Base-by-base conservation (phyloP, 2,797 vertebrate genomes). In the Lagocephalus sceleratus region DNA sequence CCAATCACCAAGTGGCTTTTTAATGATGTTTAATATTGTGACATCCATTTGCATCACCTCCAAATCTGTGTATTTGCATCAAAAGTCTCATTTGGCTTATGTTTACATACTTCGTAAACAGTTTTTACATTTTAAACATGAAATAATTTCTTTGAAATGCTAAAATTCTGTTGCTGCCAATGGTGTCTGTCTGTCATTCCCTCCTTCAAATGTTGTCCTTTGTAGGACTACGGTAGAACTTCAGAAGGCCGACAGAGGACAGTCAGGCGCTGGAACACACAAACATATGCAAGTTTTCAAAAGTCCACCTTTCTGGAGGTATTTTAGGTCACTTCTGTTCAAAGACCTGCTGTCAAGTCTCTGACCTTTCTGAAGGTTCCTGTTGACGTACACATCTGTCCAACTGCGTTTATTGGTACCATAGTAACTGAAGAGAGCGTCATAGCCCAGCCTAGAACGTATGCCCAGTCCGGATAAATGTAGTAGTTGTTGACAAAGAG, bases 341-440 rank as follows among this genome's bases (percentile, higher is more conserved):
- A n/a, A 42, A 8, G 6, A 16, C 16, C 38, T 12, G 12, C 6
- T 19, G 2, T 7, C 7, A 19, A 42, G 40, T 1, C 17, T 5
- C 44, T 45, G 12, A 46, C 44, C 44, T 46, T 6, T 16, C 14
- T 46, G 44, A 23, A 46, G 20, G 44, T 46, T 46, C 44, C 44
- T 43, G 41, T 8, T 43, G 41, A 20, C 9, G 20, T 19, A 42
- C 40, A 42, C 40, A 42, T 19, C 17, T 19, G 40, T 42, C 6
- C 40, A 19, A 17, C 43, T 45, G 43, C 43, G 7, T 17, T 8
- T 7, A 42, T 6, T 42, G 40, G n/a, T 1, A 42, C 17, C 40
- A 42, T 42, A 2, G 17, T n/a, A 42, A 42, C 40, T 11, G 40
- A 42, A 19, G 40, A 42, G 9, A 42, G 40, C 11, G 17, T 19